A percentile compares a stretch with the other conserved stretches of the same genome.
Conservation (phyloP, 2,888 invertebrate genomes). For the Apotomis turbidana region DNA sequence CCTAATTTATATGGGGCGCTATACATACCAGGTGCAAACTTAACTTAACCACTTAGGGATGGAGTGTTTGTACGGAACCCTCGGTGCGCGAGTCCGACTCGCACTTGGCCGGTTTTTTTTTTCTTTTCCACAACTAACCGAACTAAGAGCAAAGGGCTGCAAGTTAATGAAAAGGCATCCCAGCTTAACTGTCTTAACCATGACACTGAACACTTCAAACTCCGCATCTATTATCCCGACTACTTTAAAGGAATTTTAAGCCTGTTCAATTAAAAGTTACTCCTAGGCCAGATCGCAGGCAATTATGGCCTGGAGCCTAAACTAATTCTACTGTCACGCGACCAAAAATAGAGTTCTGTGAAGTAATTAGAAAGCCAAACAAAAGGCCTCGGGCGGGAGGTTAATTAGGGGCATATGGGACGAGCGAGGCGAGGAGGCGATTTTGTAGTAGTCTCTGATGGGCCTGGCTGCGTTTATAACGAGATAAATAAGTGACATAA, state of each 20-base stretch:
- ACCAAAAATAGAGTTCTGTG: constrained; percentile 52
- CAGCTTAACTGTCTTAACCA: background rate
- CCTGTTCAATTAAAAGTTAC: constrained; percentile 18
- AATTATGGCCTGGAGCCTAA: constrained; percentile 14
- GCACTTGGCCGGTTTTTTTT: too few relatives aligned
- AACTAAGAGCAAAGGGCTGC: too few relatives aligned
- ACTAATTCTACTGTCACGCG: constrained; percentile 41
- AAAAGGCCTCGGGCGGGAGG: constrained; percentile 50
- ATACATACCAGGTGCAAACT: too few relatives aligned
- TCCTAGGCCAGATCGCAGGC: constrained; percentile 8
- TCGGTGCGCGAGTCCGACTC: too few relatives aligned
- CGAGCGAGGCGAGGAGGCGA: constrained; percentile 43
- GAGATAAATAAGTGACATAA: too few relatives aligned
- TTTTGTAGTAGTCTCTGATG: constrained; percentile 15
- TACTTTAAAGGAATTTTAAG: constrained; percentile 4
- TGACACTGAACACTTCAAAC: background rate
- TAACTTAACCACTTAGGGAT: too few relatives aligned
- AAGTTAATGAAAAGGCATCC: background rate
- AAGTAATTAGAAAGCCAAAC: constrained; percentile 62
- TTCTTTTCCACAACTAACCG: too few relatives aligned
- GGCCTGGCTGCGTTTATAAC: too few relatives aligned
- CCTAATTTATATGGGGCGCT: too few relatives aligned
- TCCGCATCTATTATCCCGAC: background rate
- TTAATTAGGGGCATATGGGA: constrained; percentile 55
- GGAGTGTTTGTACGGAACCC: too few relatives aligned